Evolutionary conservation across 2,888 invertebrate genomes (phyloP).

Genomic region (Caenorhabditis sp.): DNA sequence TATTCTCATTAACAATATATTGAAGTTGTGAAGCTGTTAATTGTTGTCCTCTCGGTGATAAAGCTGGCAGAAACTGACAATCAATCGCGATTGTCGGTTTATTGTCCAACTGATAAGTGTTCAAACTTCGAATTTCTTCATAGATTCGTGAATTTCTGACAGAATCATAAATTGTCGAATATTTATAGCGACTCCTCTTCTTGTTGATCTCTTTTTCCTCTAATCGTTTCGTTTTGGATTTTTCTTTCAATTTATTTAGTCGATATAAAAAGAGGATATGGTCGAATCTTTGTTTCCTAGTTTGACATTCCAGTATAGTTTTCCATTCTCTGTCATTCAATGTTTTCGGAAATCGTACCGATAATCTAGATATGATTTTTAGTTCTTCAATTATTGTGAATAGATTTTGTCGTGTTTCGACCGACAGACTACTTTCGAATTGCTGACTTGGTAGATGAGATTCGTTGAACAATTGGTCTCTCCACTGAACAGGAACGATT

Average conservation of each 20-base stretch:
- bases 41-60: constrained; percentile 55
- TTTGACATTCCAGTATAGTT: constrained; percentile 12
- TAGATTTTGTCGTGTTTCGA: neutral
- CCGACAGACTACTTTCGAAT: neutral
- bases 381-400: constrained; percentile 10
- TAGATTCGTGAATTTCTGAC: constrained; percentile 1
- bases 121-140: neutral
- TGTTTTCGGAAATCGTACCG: constrained; percentile 13
- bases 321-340: constrained; percentile 22
- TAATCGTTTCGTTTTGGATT: constrained; percentile 2
- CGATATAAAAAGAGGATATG: constrained; percentile 48
- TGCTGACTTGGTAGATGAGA: constrained; percentile 10
- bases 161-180: neutral
- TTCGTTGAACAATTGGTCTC: neutral
- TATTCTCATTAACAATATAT: constrained; percentile 52
- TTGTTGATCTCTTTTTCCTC: neutral
- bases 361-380: constrained; percentile 14
- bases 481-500: constrained; percentile 23
- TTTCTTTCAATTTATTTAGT: constrained; percentile 20
- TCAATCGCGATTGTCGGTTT: constrained; percentile 60
- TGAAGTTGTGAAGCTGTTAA: constrained; percentile 62
- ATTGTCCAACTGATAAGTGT: constrained; percentile 22
- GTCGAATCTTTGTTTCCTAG: constrained; percentile 49
- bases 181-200: neutral
- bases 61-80: constrained; percentile 60